Conservation (phyloP, 2,888 invertebrate genomes). For the Tetheella fluctuosa region DNA sequence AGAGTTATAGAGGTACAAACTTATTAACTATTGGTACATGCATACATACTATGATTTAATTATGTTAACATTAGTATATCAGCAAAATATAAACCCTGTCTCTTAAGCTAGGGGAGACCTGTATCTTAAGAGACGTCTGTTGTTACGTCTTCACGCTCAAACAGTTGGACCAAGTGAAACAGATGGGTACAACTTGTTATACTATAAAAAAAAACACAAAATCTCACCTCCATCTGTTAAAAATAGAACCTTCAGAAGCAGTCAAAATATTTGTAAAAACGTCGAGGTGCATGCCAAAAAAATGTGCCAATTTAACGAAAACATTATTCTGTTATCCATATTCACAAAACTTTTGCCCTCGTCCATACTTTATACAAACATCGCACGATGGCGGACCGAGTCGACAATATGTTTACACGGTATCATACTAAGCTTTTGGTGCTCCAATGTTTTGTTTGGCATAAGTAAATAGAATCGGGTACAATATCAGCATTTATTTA, state of each 20-base stretch:
- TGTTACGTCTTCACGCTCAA: too few relatives aligned
- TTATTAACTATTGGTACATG: too few relatives aligned
- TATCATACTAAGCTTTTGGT: not conserved
- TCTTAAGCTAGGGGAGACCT: too few relatives aligned
- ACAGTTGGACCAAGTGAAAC: too few relatives aligned
- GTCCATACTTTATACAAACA: not conserved
- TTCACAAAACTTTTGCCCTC: not conserved
- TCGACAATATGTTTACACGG: not conserved
- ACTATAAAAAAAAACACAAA: too few relatives aligned
- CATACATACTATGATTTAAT: too few relatives aligned
- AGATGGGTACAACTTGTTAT: too few relatives aligned
- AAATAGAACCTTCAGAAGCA: not conserved
- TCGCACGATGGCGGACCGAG: not conserved
- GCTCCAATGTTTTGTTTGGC: not conserved
- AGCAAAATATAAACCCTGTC: too few relatives aligned
- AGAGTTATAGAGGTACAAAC: too few relatives aligned
- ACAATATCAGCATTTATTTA: not conserved
- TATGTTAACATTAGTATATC: too few relatives aligned
- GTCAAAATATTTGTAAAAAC: not conserved
- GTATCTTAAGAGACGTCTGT: too few relatives aligned
- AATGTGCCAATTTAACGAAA: not conserved
- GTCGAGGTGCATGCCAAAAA: not conserved
- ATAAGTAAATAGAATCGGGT: conserved; percentile 2
- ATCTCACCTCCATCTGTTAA: too few relatives aligned
- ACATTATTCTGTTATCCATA: not conserved